Percentiles rank a stretch among this genome's conserved stretches.
Conservation (phyloP, 2,113 vertebrate species). For the Antechinus stuartii region DNA sequence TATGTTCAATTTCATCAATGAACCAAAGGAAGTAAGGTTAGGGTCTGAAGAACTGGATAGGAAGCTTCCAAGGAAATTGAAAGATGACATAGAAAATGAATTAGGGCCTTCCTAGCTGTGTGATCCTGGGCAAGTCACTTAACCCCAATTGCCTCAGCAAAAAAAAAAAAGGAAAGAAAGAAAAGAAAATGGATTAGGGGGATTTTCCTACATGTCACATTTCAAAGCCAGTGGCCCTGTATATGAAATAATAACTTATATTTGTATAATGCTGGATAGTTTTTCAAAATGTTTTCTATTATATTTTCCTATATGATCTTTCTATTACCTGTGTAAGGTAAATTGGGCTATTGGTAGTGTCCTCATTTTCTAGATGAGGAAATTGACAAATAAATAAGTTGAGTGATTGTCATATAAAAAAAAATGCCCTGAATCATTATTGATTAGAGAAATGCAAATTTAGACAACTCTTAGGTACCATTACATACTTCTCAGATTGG, state of each 20-base stretch:
- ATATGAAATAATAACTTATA: neutral
- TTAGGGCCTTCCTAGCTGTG: too few relatives aligned
- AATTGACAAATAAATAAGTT: neutral
- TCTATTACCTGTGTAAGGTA: neutral
- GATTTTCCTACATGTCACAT: conserved; percentile 38
- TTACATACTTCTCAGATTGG: too few relatives aligned
- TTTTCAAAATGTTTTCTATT: neutral
- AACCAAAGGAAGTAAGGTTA: neutral
- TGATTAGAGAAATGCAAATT: too few relatives aligned
- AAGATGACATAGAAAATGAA: neutral
- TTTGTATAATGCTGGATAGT: neutral
- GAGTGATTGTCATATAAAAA: neutral
- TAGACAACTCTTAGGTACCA: too few relatives aligned
- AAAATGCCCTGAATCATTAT: too few relatives aligned
- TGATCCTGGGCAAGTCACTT: too few relatives aligned
- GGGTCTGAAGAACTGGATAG: neutral
- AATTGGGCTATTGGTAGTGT: neutral
- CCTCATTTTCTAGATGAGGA: neutral
- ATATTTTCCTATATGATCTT: neutral
- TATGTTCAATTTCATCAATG: neutral
- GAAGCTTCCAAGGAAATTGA: conserved; percentile 28
- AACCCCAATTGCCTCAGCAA: too few relatives aligned
- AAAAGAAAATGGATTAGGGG: neutral
- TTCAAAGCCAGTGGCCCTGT: conserved; percentile 20
- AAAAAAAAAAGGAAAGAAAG: too few relatives aligned